A percentile compares a stretch with the other conserved stretches of the same genome.
Evolutionary conservation across 1,140 invertebrate species (phyloP).

Genomic region (Cryptotermes secundus): DNA sequence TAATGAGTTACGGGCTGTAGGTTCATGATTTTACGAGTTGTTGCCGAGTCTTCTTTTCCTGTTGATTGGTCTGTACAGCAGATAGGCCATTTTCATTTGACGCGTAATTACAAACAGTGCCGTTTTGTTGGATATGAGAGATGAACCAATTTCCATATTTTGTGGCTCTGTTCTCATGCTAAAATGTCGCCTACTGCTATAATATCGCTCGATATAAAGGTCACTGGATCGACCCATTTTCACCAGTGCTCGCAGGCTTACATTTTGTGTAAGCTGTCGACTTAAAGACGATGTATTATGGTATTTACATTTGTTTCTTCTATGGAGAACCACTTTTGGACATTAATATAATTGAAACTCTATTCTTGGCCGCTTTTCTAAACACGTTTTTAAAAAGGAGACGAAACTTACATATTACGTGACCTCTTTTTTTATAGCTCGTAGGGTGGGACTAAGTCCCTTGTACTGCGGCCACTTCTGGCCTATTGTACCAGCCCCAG

Average conservation of each 20-base stretch:
- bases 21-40: no score
- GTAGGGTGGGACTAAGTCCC: no score
- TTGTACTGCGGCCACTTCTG: no score
- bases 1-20: no score
- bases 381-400: no score
- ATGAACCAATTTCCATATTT: conserved; percentile 1
- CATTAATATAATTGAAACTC: not conserved
- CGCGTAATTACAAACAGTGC: not conserved
- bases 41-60: no score
- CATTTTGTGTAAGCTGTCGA: not conserved
- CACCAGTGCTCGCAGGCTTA: not conserved
- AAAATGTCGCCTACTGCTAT: not conserved
- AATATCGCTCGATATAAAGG: not conserved
- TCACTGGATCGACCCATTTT: not conserved
- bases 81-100: not conserved
- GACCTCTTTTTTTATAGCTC: no score
- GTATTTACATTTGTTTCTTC: not conserved
- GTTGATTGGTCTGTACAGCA: not conserved
- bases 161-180: not conserved
- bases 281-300: not conserved
- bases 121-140: not conserved
- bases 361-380: no score
- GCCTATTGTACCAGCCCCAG: no score
- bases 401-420: no score
- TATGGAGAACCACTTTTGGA: not conserved